A percentile compares a stretch with the other conserved stretches of the same genome.
Conservation (phyloP, 2,113 vertebrate species). For the Thalassoma bifasciatum region DNA sequence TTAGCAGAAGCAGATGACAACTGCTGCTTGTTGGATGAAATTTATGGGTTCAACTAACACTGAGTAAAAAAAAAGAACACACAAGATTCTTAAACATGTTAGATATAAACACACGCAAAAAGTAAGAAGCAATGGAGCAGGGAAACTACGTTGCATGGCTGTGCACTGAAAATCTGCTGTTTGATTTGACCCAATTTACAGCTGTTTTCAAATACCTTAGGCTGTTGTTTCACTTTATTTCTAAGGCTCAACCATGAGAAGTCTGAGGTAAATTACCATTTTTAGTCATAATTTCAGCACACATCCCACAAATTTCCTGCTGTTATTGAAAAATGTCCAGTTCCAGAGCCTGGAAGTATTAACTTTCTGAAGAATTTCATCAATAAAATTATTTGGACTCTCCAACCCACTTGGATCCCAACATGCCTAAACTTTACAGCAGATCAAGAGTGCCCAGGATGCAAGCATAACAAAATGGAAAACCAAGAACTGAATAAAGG, state of each 20-base stretch:
- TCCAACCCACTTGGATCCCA: not conserved
- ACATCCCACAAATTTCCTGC: not conserved
- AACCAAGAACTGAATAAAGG: constrained; percentile 64
- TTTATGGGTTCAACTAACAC: constrained; percentile 28
- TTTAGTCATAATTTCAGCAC: not conserved
- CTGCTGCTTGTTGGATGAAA: not conserved
- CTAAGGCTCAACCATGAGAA: not conserved
- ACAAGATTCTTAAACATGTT: constrained; percentile 63
- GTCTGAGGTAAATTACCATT: not conserved
- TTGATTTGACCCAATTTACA: not conserved
- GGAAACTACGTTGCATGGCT: constrained; percentile 77
- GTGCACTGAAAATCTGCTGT: constrained; percentile 79
- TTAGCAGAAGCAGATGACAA: constrained; percentile 3
- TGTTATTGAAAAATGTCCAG: not conserved
- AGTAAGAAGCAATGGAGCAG: constrained; percentile 77
- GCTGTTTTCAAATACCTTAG: not conserved
- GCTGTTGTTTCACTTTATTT: not conserved
- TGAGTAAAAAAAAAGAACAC: constrained; percentile 53
- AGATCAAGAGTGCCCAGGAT: constrained; percentile 92
- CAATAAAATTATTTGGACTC: not conserved
- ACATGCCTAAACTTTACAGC: constrained; percentile 62
- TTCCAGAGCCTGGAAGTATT: not conserved
- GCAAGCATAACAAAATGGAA: constrained; percentile 81
- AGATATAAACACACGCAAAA: constrained; percentile 67
- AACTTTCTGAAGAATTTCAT: not conserved